These are phyloP conservation scores for Geotrupes spiniger DNA, from an alignment of 2,888 invertebrate genomes.

Conservation along the genomic window DNA sequence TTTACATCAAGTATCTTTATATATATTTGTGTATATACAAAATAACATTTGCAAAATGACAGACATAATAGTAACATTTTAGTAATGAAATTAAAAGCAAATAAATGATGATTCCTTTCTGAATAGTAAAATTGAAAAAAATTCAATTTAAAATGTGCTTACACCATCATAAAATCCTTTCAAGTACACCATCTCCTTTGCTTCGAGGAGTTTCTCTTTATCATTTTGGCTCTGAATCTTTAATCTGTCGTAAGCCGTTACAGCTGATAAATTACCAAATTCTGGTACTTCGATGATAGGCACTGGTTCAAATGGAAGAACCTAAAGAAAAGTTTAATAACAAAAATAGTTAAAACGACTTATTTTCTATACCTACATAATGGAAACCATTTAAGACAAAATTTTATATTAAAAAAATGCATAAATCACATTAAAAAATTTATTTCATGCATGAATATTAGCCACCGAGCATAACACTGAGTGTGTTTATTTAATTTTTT, in stretches of 20 bases:
- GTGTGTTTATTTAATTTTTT: too few species aligned
- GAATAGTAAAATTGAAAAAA: background rate
- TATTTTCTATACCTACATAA: slow-evolving; percentile 31
- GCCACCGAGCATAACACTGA: too few species aligned
- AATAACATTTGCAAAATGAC: too few species aligned
- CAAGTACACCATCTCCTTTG: slow-evolving; percentile 93
- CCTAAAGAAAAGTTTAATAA: slow-evolving; percentile 52
- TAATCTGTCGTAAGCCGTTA: slow-evolving; percentile 77
- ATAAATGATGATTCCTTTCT: too few species aligned
- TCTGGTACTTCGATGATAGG: slow-evolving; percentile 92
- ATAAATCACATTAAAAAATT: too few species aligned
- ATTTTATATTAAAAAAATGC: background rate
- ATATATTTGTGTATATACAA: too few species aligned
- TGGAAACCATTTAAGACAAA: slow-evolving; percentile 29
- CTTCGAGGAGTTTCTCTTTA: slow-evolving; percentile 85
- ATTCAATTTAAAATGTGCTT: slow-evolving; percentile 24
- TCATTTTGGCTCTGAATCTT: slow-evolving; percentile 99
- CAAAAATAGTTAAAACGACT: too few species aligned
- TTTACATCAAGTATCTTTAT: too few species aligned
- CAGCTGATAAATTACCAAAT: slow-evolving; percentile 82
- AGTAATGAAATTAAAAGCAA: too few species aligned
- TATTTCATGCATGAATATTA: too few species aligned
- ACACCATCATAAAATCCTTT: slow-evolving; percentile 96
- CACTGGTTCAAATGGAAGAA: slow-evolving; percentile 64
- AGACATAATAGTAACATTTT: too few species aligned